Conservation (phyloP, 1,140 invertebrate species). For the Leguminivora glycinivorella region DNA sequence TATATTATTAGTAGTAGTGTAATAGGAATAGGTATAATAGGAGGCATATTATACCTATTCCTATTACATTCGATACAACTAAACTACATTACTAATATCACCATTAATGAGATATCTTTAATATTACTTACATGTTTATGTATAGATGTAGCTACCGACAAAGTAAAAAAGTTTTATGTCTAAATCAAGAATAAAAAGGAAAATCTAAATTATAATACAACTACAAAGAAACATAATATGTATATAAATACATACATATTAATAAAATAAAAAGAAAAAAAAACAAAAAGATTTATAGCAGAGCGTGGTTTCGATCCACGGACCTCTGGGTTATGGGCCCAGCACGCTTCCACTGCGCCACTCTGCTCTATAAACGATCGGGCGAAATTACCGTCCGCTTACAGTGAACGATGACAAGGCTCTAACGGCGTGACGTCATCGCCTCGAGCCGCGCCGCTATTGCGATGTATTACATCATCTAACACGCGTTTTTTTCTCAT, state of each 20-base stretch:
- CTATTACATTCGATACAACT: no score
- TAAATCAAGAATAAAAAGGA: no score
- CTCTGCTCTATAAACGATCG: conserved; percentile 83
- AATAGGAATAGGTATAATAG: no score
- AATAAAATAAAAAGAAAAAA: conserved; percentile 26
- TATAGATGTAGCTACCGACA: no score
- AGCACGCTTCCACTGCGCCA: conserved; percentile 99
- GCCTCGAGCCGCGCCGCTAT: conserved; percentile 30
- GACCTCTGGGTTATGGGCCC: conserved; percentile 98
- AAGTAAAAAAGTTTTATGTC: no score
- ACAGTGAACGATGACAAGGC: not conserved
- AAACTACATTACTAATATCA: no score
- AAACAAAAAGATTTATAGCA: conserved; percentile 81
- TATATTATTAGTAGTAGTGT: no score
- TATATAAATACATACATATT: not conserved
- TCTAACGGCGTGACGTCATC: conserved; percentile 43
- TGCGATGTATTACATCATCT: conserved; percentile 19
- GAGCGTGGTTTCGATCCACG: conserved; percentile 84
- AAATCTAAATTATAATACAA: no score
- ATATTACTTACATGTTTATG: no score
- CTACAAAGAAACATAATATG: no score
- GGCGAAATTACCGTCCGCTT: conserved; percentile 36
- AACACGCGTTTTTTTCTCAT: not conserved
- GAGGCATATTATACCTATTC: no score
- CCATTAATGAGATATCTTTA: no score